Evolutionary conservation across 2,113 vertebrate genomes (phyloP), one percentile per base, ranked within the genome.

Genomic region (Centropristis striata): DNA sequence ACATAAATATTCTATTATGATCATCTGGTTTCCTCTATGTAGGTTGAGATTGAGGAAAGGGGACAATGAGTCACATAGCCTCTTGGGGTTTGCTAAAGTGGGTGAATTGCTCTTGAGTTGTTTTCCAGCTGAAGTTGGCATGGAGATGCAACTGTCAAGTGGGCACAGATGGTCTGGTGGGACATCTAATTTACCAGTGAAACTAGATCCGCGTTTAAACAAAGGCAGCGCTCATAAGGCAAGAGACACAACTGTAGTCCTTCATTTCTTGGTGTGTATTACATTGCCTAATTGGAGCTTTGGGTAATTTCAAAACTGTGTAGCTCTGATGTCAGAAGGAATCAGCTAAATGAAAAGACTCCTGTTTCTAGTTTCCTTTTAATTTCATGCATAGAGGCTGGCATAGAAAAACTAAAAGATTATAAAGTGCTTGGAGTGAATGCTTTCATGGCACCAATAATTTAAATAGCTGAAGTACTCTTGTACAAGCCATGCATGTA

Each of bases 131-230:
- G 59, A 71, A 36, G 83, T 71, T 82, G 85, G 81, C 83, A 79
- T 86, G 66, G 81, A 54, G 85, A 88, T 80, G 65, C 14, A 25
- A 23, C 61, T 53, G 59, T 85, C 58, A 71, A 89, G 83, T 76
- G 68, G 70, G 23, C n/a, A 49, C 90, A 89, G 86, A 83, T 86
- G 86, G 84, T 72, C 75, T 36, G 64, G 25, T 65, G 63, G 49
- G 32, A 63, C 21, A 5, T 49, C 15, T 65, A 41, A 75, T 74
- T 54, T 36, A 37, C 28, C 37, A 20, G 54, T 15, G 51, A 53
- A 77, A 61, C 37, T 46, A 50, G 23, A 50, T 47, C 32, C 11
- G 2, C 27, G 53, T 23, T 68, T 18, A 58, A 59, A 47, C 12
- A 49, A 25, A 60, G 32, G 14, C 42, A 23, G 16, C 32, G 20